Conservation (phyloP, 1,140 invertebrate genomes). For the Panagrolaimus sp. region DNA sequence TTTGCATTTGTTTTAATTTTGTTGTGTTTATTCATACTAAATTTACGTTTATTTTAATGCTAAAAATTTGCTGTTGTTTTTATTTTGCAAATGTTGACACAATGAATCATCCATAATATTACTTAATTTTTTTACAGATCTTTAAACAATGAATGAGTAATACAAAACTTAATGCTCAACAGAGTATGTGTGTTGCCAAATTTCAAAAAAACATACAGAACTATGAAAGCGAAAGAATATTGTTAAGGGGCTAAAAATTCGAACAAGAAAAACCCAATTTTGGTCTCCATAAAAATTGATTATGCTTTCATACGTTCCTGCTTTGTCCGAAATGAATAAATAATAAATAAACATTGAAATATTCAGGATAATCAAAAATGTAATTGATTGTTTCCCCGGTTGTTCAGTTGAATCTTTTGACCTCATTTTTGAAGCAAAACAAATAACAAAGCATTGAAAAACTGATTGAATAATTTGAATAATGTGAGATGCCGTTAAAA, state of each 20-base stretch:
- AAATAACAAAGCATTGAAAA: conserved; percentile 55
- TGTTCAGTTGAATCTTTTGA: conserved; percentile 24
- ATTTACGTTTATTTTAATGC: no score
- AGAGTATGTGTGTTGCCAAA: conserved; percentile 44
- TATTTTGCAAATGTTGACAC: no score
- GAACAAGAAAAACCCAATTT: conserved; percentile 51
- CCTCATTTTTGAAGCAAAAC: conserved; percentile 36
- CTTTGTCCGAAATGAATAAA: conserved; percentile 53
- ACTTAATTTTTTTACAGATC: no score
- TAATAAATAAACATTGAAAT: conserved; percentile 59
- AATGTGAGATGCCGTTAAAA: conserved; percentile 44
- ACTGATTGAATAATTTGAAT: conserved; percentile 54
- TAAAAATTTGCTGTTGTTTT: no score
- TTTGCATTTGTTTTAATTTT: no score
- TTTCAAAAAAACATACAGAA: conserved; percentile 44
- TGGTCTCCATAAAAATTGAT: conserved; percentile 29
- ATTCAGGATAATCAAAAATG: conserved; percentile 57
- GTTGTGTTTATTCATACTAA: no score
- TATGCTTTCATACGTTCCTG: conserved; percentile 41
- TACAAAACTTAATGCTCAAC: conserved; percentile 17
- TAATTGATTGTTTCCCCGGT: conserved; percentile 58
- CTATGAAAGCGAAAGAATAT: conserved; percentile 47
- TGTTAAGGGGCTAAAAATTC: conserved; percentile 50
- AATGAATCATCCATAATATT: no score
- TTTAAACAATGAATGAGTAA: no score